Evolutionary conservation across 2,113 vertebrate genomes (phyloP).

Genomic region (Lophochroa leadbeateri): DNA sequence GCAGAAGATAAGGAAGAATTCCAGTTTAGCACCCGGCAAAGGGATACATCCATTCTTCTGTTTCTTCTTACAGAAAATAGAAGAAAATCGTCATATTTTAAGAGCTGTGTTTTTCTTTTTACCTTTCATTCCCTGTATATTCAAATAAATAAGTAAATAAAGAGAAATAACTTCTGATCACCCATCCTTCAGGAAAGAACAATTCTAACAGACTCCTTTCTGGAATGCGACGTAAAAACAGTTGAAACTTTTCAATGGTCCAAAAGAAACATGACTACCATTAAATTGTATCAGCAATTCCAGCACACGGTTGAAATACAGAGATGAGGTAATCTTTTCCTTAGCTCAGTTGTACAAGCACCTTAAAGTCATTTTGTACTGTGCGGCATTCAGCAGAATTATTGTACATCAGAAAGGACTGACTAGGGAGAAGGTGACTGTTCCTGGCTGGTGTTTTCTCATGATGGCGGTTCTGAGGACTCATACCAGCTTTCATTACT

Average conservation of each 20-base stretch:
- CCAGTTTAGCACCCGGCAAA: neutral
- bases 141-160: neutral
- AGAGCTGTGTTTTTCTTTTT: neutral
- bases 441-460: neutral
- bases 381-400: neutral
- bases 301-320: fast-evolving
- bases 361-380: neutral
- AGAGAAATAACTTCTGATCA: neutral
- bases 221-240: neutral
- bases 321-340: neutral
- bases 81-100: neutral
- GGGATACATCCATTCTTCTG: neutral
- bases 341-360: neutral
- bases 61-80: neutral
- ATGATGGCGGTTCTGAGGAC: neutral
- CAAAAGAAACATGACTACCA: neutral
- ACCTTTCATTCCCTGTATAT: neutral
- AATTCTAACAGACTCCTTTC: neutral
- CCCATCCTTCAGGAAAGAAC: neutral
- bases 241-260: neutral
- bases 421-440: neutral
- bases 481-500: neutral
- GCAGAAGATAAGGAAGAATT: neutral
- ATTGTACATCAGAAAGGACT: neutral
- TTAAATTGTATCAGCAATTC: neutral